Percentiles rank a stretch among this genome's conserved stretches.
Evolutionary conservation across 1,140 invertebrate species (phyloP).

Genomic region (Doryteuthis pealeii): DNA sequence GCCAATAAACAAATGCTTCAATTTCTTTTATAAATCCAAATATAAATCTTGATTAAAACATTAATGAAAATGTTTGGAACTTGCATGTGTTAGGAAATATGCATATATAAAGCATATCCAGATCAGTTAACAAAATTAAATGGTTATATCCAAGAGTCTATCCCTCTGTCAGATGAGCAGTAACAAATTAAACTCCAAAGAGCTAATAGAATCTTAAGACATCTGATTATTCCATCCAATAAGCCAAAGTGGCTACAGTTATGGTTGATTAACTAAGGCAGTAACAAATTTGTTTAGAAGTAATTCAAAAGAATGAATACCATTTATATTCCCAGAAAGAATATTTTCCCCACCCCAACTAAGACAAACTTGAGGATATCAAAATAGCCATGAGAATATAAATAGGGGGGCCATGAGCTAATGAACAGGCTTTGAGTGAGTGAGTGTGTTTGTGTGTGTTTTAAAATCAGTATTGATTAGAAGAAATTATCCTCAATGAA

Average conservation of each 20-base stretch:
- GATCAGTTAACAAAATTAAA: too few species aligned
- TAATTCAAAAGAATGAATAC: conserved; percentile 3
- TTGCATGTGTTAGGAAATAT: too few species aligned
- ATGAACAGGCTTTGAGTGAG: background rate
- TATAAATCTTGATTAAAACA: conserved; percentile 1
- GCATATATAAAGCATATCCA: too few species aligned
- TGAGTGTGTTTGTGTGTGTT: too few species aligned
- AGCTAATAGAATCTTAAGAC: too few species aligned
- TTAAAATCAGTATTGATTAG: background rate
- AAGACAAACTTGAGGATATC: background rate
- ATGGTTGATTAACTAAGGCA: background rate
- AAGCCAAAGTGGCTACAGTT: background rate
- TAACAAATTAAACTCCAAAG: too few species aligned
- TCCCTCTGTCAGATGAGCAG: too few species aligned
- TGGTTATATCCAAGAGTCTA: too few species aligned
- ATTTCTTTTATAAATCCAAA: background rate
- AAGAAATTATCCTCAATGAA: background rate
- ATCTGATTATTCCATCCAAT: background rate
- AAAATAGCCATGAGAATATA: background rate
- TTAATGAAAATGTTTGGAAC: background rate
- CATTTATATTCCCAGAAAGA: background rate
- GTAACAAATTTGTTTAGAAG: background rate
- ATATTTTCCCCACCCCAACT: background rate
- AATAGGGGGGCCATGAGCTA: background rate
- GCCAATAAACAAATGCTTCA: too few species aligned